phyloP scores from a whole-genome alignment of 2,113 vertebrate species.

The Acinonyx jubatus region DNA sequence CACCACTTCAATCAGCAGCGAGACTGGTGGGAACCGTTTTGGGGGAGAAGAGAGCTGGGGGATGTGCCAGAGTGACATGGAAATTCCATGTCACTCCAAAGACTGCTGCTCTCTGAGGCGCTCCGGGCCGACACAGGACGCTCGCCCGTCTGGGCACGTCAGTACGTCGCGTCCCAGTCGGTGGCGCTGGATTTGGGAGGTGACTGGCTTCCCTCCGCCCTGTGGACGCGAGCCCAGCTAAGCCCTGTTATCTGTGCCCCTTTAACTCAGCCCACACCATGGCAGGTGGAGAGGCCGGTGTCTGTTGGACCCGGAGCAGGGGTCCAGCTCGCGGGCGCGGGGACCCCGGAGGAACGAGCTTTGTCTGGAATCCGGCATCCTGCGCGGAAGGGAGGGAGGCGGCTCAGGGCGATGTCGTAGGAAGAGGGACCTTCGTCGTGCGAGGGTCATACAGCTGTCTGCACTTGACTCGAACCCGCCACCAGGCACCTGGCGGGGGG shows the following conservation, averaged over 20 bases:
- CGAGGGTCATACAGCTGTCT: rapidly evolving
- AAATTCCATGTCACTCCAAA: constrained; percentile 85
- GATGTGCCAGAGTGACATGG: constrained; percentile 68
- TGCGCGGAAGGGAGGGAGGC: not conserved
- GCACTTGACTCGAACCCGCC: not conserved
- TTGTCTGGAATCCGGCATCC: not conserved
- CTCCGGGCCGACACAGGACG: constrained; percentile 73
- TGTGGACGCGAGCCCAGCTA: constrained; percentile 63
- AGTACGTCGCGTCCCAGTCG: constrained; percentile 62
- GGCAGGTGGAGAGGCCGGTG: not conserved
- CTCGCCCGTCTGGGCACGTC: constrained; percentile 59
- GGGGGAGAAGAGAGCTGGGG: constrained; percentile 69
- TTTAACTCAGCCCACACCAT: constrained; percentile 73
- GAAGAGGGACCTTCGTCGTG: rapidly evolving
- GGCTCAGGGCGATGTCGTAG: rapidly evolving
- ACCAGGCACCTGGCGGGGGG: rapidly evolving
- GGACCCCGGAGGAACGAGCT: not conserved
- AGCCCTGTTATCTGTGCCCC: constrained; percentile 76
- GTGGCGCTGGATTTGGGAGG: not conserved
- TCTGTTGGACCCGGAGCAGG: not conserved
- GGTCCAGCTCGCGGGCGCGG: rapidly evolving
- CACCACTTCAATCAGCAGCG: constrained; percentile 37
- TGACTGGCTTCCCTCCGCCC: not conserved
- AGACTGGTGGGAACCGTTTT: constrained; percentile 80
- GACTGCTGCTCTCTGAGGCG: constrained; percentile 75